A percentile compares a stretch with the other conserved stretches of the same genome.
These are phyloP conservation scores for Rosalia funebris DNA, from an alignment of 2,888 invertebrate species.

Conservation along the genomic window DNA sequence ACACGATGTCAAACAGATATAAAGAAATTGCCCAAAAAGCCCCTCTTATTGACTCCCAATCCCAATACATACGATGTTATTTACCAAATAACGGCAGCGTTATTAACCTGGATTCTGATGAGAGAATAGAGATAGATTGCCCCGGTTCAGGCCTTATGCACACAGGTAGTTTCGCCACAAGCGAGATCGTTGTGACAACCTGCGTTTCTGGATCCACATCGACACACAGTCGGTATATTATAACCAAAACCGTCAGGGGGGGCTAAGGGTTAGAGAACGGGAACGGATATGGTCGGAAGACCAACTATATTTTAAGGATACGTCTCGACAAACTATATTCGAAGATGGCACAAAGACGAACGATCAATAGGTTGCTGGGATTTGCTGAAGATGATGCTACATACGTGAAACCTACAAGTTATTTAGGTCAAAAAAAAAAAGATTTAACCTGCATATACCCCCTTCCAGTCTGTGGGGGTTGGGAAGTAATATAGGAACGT, in stretches of 20 bases:
- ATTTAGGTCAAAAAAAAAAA: slow-evolving; percentile 35
- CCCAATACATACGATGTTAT: slow-evolving; percentile 27
- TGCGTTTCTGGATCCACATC: slow-evolving; percentile 43
- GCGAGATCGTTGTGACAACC: slow-evolving; percentile 23
- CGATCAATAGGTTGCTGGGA: slow-evolving; percentile 54
- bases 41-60: slow-evolving; percentile 26
- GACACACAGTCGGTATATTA: slow-evolving; percentile 66
- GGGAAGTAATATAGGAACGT: no score
- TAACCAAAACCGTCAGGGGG: no score
- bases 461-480: no score
- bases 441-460: no score
- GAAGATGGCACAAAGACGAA: slow-evolving; percentile 47
- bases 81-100: slow-evolving; percentile 18
- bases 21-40: slow-evolving; percentile 29
- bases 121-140: slow-evolving; percentile 26
- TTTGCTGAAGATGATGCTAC: slow-evolving; percentile 50
- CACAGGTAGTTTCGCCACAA: slow-evolving; percentile 4
- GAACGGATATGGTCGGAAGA: no score
- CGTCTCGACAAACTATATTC: slow-evolving; percentile 54
- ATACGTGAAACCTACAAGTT: slow-evolving; percentile 62
- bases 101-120: slow-evolving; percentile 3
- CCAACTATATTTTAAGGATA: no score
- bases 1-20: slow-evolving; percentile 36
- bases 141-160: slow-evolving; percentile 24
- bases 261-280: no score